These are phyloP conservation scores for Trichopria drosophilae DNA, from an alignment of 2,888 invertebrate species.

Conservation along the genomic window DNA sequence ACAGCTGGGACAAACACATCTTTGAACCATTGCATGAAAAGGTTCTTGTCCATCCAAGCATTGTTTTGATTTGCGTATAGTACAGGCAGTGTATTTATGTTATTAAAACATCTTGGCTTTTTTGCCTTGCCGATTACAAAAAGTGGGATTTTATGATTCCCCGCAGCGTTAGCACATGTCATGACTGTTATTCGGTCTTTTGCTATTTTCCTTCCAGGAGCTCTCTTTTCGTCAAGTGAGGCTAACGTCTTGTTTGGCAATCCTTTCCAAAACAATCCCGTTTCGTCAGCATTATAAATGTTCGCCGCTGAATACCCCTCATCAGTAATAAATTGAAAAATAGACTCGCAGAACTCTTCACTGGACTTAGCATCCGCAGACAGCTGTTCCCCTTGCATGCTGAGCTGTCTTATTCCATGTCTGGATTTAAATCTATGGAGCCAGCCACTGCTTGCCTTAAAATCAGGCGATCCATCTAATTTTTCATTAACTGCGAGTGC, in stretches of 20 bases:
- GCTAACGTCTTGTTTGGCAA: slow-evolving; percentile 31
- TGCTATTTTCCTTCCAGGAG: slow-evolving; percentile 35
- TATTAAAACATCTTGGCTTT: slow-evolving; percentile 40
- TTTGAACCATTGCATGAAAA: slow-evolving; percentile 14
- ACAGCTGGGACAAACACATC: slow-evolving; percentile 30
- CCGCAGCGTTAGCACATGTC: slow-evolving; percentile 41
- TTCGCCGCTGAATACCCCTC: slow-evolving; percentile 24
- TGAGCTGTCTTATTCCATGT: slow-evolving; percentile 6
- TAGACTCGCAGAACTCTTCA: not conserved
- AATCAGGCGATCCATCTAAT: not conserved
- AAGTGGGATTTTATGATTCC: slow-evolving; percentile 41
- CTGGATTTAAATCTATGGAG: slow-evolving; percentile 19
- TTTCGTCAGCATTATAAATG: slow-evolving; percentile 38
- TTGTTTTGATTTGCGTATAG: slow-evolving; percentile 29
- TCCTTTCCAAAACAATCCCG: slow-evolving; percentile 33
- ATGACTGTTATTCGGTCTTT: slow-evolving; percentile 42
- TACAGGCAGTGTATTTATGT: slow-evolving; percentile 29
- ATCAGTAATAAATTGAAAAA: slow-evolving; percentile 5
- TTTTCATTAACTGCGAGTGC: too few relatives aligned
- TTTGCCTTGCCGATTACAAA: slow-evolving; percentile 43
- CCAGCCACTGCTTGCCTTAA: slow-evolving; percentile 16
- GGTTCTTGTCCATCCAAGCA: slow-evolving; percentile 38
- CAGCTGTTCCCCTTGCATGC: slow-evolving; percentile 6
- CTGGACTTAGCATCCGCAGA: slow-evolving; percentile 8
- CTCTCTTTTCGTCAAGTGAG: slow-evolving; percentile 27